Conservation (phyloP, 2,797 vertebrate genomes). For the Phyllotis vaccarum region DNA sequence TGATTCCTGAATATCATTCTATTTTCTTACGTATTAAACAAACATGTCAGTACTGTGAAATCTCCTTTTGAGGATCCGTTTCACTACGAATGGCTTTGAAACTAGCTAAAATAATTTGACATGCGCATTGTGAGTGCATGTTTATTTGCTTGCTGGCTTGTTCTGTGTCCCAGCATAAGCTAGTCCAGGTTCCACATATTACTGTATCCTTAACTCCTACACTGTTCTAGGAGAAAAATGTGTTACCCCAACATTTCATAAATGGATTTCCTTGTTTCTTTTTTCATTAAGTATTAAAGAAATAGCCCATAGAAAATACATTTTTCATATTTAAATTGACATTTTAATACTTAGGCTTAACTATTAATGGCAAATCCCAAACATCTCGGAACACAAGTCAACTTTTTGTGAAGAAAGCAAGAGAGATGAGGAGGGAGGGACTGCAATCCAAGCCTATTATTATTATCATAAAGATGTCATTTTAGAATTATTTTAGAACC, state of each 20-base stretch:
- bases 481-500: slow-evolving; percentile 44
- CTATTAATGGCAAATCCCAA: not conserved
- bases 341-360: not conserved
- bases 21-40: not conserved
- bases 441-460: not conserved
- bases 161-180: not conserved
- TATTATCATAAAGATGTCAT: not conserved
- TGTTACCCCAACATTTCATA: not conserved
- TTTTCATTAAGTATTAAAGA: not conserved
- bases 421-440: not conserved
- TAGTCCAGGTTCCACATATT: not conserved
- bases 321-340: slow-evolving; percentile 35
- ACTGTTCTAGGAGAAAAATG: not conserved
- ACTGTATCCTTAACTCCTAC: not conserved
- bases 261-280: not conserved
- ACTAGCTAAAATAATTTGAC: slow-evolving; percentile 15
- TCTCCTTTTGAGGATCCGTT: not conserved
- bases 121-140: not conserved
- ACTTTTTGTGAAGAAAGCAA: not conserved
- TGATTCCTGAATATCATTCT: not conserved
- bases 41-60: not conserved
- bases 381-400: not conserved
- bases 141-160: not conserved
- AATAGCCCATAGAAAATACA: not conserved
- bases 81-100: not conserved